Conservation (phyloP, 2,797 vertebrate genomes). For the Danio aesculapii region DNA sequence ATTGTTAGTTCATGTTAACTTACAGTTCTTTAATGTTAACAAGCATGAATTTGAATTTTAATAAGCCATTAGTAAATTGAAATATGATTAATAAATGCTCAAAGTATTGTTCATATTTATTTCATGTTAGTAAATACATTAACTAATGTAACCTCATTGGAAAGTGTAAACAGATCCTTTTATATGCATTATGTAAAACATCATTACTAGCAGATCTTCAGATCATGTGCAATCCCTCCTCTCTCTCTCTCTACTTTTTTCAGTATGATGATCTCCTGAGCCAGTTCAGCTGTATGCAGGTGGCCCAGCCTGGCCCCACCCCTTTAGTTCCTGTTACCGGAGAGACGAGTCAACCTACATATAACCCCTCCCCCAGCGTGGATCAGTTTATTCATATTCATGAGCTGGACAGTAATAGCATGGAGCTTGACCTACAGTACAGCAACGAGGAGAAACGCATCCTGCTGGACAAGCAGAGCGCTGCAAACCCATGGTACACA, state of each 20-base stretch:
- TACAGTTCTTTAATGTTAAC: no score
- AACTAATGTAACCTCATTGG: no score
- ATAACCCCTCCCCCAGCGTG: conserved; percentile 92
- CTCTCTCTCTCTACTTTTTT: conserved; percentile 11
- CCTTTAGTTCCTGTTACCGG: conserved; percentile 82
- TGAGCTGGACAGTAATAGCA: conserved; percentile 96
- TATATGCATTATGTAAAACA: no score
- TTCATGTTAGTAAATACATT: no score
- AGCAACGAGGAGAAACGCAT: conserved; percentile 94
- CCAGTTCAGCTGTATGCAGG: conserved; percentile 98
- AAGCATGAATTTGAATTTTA: no score
- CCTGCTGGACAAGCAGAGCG: conserved; percentile 93
- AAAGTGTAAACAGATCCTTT: no score
- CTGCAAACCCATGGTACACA: conserved; percentile 92
- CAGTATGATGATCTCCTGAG: conserved; percentile 99
- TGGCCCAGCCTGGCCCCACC: conserved; percentile 90
- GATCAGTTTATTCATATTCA: conserved; percentile 99
- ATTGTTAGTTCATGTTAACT: no score
- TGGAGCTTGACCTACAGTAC: conserved; percentile 97
- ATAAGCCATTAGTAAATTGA: no score
- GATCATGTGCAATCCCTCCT: neutral
- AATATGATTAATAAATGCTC: no score
- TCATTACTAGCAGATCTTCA: no score
- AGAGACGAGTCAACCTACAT: conserved; percentile 80
- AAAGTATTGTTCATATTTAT: no score